Conservation (phyloP, 2,888 invertebrate species). For the Sinopyrophorus schimmeli region DNA sequence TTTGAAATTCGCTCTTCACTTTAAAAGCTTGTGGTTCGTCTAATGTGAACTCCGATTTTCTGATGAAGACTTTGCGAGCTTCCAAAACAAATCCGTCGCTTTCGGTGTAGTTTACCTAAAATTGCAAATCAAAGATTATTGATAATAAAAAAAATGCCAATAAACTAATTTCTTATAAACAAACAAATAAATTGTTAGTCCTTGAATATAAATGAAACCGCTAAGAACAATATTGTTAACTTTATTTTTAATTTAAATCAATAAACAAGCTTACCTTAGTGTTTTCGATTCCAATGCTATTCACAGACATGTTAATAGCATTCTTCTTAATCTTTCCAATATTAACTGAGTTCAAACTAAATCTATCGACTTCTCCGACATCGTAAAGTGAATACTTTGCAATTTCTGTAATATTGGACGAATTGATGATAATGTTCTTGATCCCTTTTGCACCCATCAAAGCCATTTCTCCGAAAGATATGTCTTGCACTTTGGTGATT, state of each 20-base stretch:
- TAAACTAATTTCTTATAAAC: background rate
- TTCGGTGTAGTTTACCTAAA: slow-evolving; percentile 16
- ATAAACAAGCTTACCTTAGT: slow-evolving; percentile 12
- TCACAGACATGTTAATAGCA: slow-evolving; percentile 18
- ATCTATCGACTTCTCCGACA: slow-evolving; percentile 11
- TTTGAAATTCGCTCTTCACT: slow-evolving; percentile 12
- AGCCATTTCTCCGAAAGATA: slow-evolving; percentile 21
- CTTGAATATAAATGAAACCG: too few species aligned
- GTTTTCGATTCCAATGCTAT: slow-evolving; percentile 9
- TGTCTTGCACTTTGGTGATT: slow-evolving; percentile 20
- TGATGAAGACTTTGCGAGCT: slow-evolving; percentile 11
- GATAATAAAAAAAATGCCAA: background rate
- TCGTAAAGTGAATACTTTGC: slow-evolving; percentile 19
- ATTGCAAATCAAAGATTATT: too few species aligned
- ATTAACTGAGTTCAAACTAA: slow-evolving; percentile 12
- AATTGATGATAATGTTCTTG: slow-evolving; percentile 19
- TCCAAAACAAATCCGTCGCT: slow-evolving; percentile 6
- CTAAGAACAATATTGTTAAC: too few species aligned
- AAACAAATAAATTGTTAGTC: background rate
- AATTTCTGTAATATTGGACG: slow-evolving; percentile 17
- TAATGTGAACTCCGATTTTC: slow-evolving; percentile 6
- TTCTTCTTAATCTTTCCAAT: slow-evolving; percentile 10
- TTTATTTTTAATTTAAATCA: background rate
- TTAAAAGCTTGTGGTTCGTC: slow-evolving; percentile 7
- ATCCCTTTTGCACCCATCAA: slow-evolving; percentile 25